Conservation (phyloP, 2,888 invertebrate genomes). For the Chrysodeixis includens region DNA sequence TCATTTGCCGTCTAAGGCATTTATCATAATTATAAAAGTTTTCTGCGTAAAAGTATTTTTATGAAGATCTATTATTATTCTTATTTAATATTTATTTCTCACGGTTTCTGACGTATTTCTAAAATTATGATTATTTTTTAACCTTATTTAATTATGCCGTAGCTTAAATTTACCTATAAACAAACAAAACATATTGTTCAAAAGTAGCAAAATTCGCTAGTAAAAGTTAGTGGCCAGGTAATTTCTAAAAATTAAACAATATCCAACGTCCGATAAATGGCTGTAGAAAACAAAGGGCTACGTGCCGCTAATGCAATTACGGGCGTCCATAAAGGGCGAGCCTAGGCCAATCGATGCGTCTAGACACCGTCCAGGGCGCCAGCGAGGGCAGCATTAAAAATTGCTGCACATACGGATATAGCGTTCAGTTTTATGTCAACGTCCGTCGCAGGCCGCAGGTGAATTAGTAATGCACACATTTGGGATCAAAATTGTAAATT, state of each 20-base stretch:
- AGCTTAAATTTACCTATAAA: neutral
- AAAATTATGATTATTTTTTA: no score
- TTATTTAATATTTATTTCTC: no score
- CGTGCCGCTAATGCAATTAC: conserved; percentile 70
- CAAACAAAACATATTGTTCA: neutral
- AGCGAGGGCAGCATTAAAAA: conserved; percentile 64
- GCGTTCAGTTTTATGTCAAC: conserved; percentile 42
- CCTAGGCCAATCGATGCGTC: conserved; percentile 84
- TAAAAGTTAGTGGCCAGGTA: no score
- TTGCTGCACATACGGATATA: conserved; percentile 47
- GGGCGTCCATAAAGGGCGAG: conserved; percentile 66
- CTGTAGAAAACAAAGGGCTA: conserved; percentile 62
- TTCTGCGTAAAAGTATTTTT: neutral
- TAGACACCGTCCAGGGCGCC: conserved; percentile 74
- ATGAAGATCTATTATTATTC: no score
- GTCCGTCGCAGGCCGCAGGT: conserved; percentile 17
- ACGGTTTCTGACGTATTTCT: no score
- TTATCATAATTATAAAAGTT: neutral
- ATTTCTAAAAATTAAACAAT: conserved; percentile 20
- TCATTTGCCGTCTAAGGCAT: conserved; percentile 22
- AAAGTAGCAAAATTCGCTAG: no score
- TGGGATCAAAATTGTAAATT: conserved; percentile 46
- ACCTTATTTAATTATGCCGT: no score
- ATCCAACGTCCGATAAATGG: conserved; percentile 49
- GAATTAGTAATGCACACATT: conserved; percentile 44